Percentiles rank a stretch among this genome's conserved stretches.
phyloP scores from a whole-genome alignment of 2,113 vertebrate species.

The Elaphurus davidianus region DNA sequence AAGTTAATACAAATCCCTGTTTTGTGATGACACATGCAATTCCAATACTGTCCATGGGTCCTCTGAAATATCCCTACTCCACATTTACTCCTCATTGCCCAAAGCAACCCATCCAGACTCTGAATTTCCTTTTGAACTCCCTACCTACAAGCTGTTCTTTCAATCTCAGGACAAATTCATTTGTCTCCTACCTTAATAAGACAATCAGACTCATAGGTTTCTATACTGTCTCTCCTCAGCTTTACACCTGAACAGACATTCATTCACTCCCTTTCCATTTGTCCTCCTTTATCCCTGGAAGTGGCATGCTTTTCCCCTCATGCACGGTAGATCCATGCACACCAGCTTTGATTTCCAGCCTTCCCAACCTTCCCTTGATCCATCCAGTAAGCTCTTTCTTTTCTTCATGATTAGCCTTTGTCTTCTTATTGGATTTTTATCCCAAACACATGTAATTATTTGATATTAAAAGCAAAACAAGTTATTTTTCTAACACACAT shows the following conservation, averaged over 20 bases:
- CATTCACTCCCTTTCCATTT: neutral
- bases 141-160: neutral
- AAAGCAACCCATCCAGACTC: neutral
- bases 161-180: neutral
- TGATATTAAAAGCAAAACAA: neutral
- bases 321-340: accelerated
- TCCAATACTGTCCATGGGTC: neutral
- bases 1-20: neutral
- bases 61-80: neutral
- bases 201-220: neutral
- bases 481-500: neutral
- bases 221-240: neutral
- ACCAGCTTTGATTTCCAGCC: neutral
- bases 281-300: neutral
- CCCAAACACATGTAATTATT: neutral
- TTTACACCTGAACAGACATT: neutral
- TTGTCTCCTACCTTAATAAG: neutral
- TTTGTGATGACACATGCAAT: neutral
- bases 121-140: neutral
- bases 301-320: accelerated
- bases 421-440: neutral
- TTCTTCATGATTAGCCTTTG: neutral
- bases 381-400: neutral
- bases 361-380: neutral
- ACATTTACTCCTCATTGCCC: neutral